These are phyloP conservation scores for Acipenser ruthenus DNA, from an alignment of 2,797 vertebrate species.

Conservation along the genomic window DNA sequence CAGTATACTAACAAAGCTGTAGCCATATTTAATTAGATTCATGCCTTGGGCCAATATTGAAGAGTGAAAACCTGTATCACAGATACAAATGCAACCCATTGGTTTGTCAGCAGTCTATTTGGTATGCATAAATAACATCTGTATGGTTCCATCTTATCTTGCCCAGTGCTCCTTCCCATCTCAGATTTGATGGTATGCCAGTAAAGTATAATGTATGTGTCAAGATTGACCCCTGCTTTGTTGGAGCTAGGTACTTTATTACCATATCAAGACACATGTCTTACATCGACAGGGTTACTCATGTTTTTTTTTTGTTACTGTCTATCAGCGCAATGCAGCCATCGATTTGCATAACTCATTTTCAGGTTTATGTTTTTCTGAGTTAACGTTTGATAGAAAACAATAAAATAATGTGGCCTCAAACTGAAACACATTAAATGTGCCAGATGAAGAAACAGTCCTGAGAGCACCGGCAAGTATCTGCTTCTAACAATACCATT, in stretches of 20 bases:
- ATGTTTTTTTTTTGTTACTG: constrained; percentile 2
- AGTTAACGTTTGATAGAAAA: constrained; percentile 21
- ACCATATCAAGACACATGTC: constrained; percentile 13
- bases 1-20: no score
- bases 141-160: constrained; percentile 18
- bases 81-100: no score
- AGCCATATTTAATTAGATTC: no score
- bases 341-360: constrained; percentile 40
- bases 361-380: constrained; percentile 28
- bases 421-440: constrained; percentile 32
- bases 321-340: constrained; percentile 19
- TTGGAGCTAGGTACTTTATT: background rate
- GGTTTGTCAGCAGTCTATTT: no score
- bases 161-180: constrained; percentile 12
- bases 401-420: constrained; percentile 18
- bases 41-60: no score
- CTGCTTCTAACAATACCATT: constrained; percentile 18
- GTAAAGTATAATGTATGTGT: constrained; percentile 5
- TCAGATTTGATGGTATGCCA: constrained; percentile 12
- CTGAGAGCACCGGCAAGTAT: constrained; percentile 26
- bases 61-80: no score
- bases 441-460: constrained; percentile 23
- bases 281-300: constrained; percentile 16
- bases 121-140: no score
- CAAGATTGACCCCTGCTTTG: constrained; percentile 22